These are phyloP conservation scores for Oryzias javanicus DNA, from an alignment of 2,113 vertebrate species.

Conservation along the genomic window DNA sequence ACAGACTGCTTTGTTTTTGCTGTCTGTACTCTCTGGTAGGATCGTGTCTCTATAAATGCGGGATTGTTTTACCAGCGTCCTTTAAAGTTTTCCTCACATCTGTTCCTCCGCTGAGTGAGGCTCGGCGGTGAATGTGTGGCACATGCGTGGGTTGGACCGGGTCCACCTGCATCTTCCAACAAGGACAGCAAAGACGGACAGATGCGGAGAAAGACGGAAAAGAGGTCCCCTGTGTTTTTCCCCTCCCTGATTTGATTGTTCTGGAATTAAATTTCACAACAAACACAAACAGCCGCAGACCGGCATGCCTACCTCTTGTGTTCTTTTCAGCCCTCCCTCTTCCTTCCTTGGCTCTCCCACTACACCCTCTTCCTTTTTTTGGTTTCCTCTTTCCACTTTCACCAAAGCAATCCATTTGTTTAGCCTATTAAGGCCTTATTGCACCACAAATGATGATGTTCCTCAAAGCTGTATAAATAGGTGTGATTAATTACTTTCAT, in stretches of 20 bases:
- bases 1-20: background rate
- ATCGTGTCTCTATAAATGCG: background rate
- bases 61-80: background rate
- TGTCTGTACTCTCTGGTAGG: background rate
- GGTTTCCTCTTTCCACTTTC: background rate
- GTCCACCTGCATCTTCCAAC: conserved; percentile 43
- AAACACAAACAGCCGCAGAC: conserved; percentile 52
- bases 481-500: background rate
- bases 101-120: background rate
- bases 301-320: background rate
- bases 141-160: conserved; percentile 22
- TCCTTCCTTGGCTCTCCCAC: background rate
- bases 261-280: conserved; percentile 48
- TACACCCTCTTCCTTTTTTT: background rate
- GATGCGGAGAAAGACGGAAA: conserved; percentile 5
- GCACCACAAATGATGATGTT: conserved; percentile 13
- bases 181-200: conserved; percentile 12
- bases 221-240: conserved; percentile 37
- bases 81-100: background rate
- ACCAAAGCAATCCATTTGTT: conserved; percentile 2
- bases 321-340: conserved; percentile 17
- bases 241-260: conserved; percentile 37
- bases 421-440: conserved; percentile 20
- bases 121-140: conserved; percentile 12
- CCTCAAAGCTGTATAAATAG: conserved; percentile 7